Base-by-base conservation (phyloP, 2,113 vertebrate species). In the Epinephelus moara region DNA sequence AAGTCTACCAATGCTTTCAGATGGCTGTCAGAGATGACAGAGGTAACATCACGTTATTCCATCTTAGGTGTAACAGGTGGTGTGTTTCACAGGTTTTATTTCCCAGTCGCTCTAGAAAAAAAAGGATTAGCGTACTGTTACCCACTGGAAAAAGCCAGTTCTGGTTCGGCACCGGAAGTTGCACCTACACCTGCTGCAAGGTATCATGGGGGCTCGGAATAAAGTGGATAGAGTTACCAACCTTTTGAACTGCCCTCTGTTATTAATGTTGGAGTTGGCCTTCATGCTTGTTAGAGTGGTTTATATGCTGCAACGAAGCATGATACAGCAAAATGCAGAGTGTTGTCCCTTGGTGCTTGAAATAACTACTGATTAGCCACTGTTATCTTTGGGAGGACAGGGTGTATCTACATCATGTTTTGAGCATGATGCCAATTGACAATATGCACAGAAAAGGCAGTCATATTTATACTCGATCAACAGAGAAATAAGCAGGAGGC, bases 241-340 rank as follows among this genome's bases (percentile, higher is more conserved):
- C 11, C 47, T 40, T 75, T 27, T 30, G 8, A 62, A n/a, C 30
- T 40, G 18, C 55, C 61, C 68, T 70, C 52, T 21, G 15, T 56
- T 66, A 68, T 69, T 59, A 55, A 73, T 21, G 61, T 13, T 52
- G 59, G 27, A 66, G 55, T 15, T 71, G 79, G 50, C 47, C 62
- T 70, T 63, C 52, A 81, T 78, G 37, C 49, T 69, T 55, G 57
- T 75, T 70, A 30, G 25, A 70, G 18, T 75, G 70, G 11, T 69
- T 77, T 53, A 47, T 72, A 50, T 72, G 64, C 86, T 73, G 79
- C 75, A 85, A 62, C 47, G 73, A 83, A 23, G 66, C 73, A 14
- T 75, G 80, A 87, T 61, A 67, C 82, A 84, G 80, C 78, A 75
- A 67, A 53, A 88, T 27, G 45, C 18, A 33, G 50, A 1, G 1